Conservation (phyloP, 2,113 vertebrate species). For the Orycteropus afer region DNA sequence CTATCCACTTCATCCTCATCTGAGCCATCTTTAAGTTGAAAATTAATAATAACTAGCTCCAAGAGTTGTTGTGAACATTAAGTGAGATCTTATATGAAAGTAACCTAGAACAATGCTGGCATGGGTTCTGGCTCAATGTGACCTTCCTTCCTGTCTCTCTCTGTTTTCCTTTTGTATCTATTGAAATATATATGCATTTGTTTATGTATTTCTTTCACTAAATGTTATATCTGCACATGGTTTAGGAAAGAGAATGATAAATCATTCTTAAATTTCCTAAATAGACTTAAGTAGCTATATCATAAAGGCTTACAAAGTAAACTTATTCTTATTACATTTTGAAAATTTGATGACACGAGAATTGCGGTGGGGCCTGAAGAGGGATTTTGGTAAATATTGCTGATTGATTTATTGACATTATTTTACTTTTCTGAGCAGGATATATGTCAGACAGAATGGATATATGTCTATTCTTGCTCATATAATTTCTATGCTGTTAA, state of each 20-base stretch:
- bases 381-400: neutral
- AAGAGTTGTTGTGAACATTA: neutral
- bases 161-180: neutral
- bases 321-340: neutral
- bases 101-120: neutral
- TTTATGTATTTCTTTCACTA: neutral
- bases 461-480: neutral
- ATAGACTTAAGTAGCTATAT: neutral
- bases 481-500: neutral
- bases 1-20: neutral
- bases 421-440: neutral
- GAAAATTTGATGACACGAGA: neutral
- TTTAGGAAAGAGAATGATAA: neutral
- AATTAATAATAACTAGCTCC: neutral
- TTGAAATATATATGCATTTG: neutral
- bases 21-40: neutral
- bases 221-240: neutral
- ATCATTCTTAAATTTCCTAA: neutral
- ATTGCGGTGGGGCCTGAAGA: neutral
- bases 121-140: neutral
- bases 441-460: neutral
- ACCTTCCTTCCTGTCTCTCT: neutral
- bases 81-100: neutral
- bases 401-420: neutral
- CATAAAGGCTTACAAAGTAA: neutral